These are phyloP conservation scores for Peromyscus melanophrys DNA, from an alignment of 2,797 vertebrate genomes.

Conservation along the genomic window DNA sequence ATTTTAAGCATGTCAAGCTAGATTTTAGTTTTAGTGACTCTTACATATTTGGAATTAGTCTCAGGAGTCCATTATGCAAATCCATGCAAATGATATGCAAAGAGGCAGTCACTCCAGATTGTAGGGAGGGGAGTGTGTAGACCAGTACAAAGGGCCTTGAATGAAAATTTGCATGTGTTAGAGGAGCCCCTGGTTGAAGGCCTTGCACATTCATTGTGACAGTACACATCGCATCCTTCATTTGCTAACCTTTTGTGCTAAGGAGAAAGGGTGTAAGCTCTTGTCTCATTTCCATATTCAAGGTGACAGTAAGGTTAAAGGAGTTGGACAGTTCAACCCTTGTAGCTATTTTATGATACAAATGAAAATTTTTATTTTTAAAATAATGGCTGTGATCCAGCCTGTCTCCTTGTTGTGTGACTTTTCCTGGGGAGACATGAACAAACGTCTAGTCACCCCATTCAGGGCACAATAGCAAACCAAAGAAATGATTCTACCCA, in stretches of 20 bases:
- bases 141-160: constrained; percentile 67
- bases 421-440: background rate
- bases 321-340: background rate
- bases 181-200: constrained; percentile 58
- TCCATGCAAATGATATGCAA: constrained; percentile 78
- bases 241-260: constrained; percentile 56
- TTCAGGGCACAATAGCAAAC: background rate
- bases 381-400: constrained; percentile 15
- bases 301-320: constrained; percentile 51
- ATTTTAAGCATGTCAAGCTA: constrained; percentile 64
- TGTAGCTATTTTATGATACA: constrained; percentile 23
- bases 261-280: constrained; percentile 27
- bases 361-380: constrained; percentile 63
- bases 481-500: background rate
- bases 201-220: constrained; percentile 61
- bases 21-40: constrained; percentile 70
- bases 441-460: background rate
- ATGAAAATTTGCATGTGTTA: constrained; percentile 76
- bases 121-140: constrained; percentile 60
- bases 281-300: constrained; percentile 60
- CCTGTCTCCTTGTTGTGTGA: background rate
- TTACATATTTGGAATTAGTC: constrained; percentile 69
- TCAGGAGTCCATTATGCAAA: constrained; percentile 77
- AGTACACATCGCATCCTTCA: background rate
- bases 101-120: constrained; percentile 63